Evolutionary conservation across 92 coral and sea anemone species (phyloP).

Genomic region (Montipora capitata): DNA sequence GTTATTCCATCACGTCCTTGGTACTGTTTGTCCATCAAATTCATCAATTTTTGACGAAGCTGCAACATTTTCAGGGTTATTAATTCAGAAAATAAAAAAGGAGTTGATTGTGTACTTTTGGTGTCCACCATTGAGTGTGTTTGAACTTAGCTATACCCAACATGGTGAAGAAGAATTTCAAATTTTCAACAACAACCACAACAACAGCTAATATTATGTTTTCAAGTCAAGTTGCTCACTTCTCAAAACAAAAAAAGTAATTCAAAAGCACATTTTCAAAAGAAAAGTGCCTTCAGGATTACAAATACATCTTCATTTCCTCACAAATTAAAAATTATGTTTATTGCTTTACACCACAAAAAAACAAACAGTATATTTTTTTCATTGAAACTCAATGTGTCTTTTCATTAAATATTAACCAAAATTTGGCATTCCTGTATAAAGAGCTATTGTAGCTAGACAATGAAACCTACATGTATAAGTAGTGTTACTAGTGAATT

Average conservation of each 20-base stretch:
- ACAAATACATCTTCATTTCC: not conserved
- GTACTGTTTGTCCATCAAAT: slow-evolving; percentile 89
- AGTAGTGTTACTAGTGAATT: too few species aligned
- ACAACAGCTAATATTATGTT: not conserved
- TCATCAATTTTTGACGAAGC: slow-evolving; percentile 89
- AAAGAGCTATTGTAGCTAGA: not conserved
- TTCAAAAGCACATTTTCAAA: not conserved
- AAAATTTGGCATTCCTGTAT: not conserved
- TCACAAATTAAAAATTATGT: not conserved
- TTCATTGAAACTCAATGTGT: not conserved
- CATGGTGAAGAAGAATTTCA: not conserved
- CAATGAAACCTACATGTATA: too few species aligned
- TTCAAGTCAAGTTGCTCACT: not conserved
- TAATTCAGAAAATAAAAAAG: not conserved
- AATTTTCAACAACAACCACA: not conserved
- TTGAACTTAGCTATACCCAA: not conserved
- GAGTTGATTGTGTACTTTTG: too few species aligned
- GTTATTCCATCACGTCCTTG: slow-evolving; percentile 92
- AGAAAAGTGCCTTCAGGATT: not conserved
- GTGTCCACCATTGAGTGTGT: not conserved
- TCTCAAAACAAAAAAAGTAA: not conserved
- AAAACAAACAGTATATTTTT: not conserved
- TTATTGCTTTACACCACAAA: not conserved
- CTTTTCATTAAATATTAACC: slow-evolving; percentile 27
- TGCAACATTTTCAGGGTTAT: slow-evolving; percentile 73